phyloP scores from a whole-genome alignment of 1,140 invertebrate genomes.

The Camponotus vicinus region DNA sequence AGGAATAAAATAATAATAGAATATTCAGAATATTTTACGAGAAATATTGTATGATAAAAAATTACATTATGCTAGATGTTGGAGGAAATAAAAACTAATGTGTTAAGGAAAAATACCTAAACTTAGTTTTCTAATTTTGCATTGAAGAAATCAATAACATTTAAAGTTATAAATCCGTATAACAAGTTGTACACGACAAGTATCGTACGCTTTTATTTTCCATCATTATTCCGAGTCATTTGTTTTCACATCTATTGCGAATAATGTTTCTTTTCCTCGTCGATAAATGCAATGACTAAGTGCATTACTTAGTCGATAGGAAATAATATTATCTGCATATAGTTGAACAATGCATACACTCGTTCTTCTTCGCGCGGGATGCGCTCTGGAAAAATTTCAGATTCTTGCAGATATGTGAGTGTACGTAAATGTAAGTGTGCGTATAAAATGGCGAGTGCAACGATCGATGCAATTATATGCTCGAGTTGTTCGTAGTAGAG shows the following conservation, averaged over 20 bases:
- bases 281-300: constrained; percentile 35
- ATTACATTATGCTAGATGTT: too few species aligned
- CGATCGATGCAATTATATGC: constrained; percentile 51
- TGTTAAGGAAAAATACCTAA: not conserved
- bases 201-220: not conserved
- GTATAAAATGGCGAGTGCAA: constrained; percentile 17
- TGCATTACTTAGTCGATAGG: not conserved
- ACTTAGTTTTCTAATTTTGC: not conserved
- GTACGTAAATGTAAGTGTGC: not conserved
- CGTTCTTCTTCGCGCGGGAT: not conserved
- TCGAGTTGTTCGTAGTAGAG: constrained; percentile 24
- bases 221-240: not conserved
- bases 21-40: not conserved
- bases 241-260: not conserved
- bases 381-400: not conserved
- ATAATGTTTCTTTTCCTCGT: not conserved
- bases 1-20: too few species aligned
- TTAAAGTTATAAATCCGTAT: not conserved
- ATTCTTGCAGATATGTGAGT: constrained; percentile 19
- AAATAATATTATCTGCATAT: constrained; percentile 27
- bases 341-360: not conserved
- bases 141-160: not conserved
- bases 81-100: not conserved
- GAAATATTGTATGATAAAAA: too few species aligned
- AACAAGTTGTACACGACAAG: not conserved